Evolutionary conservation across 1,140 invertebrate species (phyloP).

Genomic region (Aphelenchoides besseyi): DNA sequence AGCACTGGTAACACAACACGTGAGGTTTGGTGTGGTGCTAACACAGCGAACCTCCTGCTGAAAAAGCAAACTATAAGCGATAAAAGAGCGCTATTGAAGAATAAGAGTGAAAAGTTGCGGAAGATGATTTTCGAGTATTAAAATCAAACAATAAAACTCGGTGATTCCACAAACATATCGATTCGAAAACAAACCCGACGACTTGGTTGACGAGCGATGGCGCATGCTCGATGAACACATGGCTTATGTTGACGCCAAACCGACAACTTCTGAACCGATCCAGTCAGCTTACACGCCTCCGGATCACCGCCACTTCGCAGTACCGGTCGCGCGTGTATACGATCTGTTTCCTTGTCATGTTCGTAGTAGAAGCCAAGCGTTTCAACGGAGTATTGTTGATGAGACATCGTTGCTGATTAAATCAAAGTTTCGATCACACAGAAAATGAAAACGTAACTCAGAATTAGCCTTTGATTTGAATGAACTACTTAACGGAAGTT

Average conservation of each 20-base stretch:
- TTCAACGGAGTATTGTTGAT: too few species aligned
- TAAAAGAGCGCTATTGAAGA: background rate
- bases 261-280: background rate
- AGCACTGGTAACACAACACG: slow-evolving; percentile 5
- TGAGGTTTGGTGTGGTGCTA: background rate
- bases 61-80: background rate
- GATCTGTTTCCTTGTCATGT: slow-evolving; percentile 12
- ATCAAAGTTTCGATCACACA: too few species aligned
- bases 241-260: slow-evolving; percentile 24
- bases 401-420: too few species aligned
- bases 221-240: slow-evolving; percentile 8
- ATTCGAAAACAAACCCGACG: slow-evolving; percentile 5
- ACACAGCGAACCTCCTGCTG: slow-evolving; percentile 7
- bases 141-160: background rate
- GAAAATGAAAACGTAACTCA: too few species aligned
- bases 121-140: background rate
- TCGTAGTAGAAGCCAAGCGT: slow-evolving; percentile 17
- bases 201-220: slow-evolving; percentile 1
- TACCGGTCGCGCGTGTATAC: slow-evolving; percentile 4
- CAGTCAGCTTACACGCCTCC: background rate
- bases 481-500: too few species aligned
- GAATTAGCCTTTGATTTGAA: too few species aligned
- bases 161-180: background rate
- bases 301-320: background rate
- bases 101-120: background rate